phyloP scores from a whole-genome alignment of 2,888 invertebrate species.

The Odontomyia ornata region DNA sequence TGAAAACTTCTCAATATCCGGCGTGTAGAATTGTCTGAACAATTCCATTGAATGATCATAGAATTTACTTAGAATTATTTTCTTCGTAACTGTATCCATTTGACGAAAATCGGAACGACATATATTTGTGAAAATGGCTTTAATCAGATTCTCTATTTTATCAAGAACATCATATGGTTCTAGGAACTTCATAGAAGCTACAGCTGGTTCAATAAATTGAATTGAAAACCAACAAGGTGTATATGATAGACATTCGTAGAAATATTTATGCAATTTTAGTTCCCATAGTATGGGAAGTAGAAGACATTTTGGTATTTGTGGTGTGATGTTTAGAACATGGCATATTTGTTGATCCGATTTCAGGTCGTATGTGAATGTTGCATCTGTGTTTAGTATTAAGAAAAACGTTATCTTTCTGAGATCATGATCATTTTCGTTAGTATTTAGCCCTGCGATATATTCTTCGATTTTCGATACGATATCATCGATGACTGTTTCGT shows the following conservation, averaged over 20 bases:
- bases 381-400: constrained; percentile 57
- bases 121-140: constrained; percentile 55
- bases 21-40: constrained; percentile 57
- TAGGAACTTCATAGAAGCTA: constrained; percentile 55
- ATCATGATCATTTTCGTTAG: constrained; percentile 38
- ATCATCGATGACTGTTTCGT: constrained; percentile 56
- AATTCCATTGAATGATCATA: constrained; percentile 56
- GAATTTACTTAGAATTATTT: constrained; percentile 55
- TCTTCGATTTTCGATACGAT: constrained; percentile 53
- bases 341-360: constrained; percentile 53
- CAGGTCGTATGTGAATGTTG: constrained; percentile 56
- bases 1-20: constrained; percentile 56
- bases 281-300: constrained; percentile 56
- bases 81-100: constrained; percentile 55
- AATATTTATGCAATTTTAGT: constrained; percentile 55
- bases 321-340: constrained; percentile 56
- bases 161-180: constrained; percentile 56
- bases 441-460: constrained; percentile 48
- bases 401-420: constrained; percentile 58
- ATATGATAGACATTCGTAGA: constrained; percentile 56
- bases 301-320: constrained; percentile 57
- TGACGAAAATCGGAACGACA: constrained; percentile 54
- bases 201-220: constrained; percentile 56
- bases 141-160: constrained; percentile 55
- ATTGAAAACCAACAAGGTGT: constrained; percentile 58